Percentiles rank a stretch among this genome's conserved stretches.
These are phyloP conservation scores for Atopsyche davidsoni DNA, from an alignment of 1,140 invertebrate species.

Conservation along the genomic window DNA sequence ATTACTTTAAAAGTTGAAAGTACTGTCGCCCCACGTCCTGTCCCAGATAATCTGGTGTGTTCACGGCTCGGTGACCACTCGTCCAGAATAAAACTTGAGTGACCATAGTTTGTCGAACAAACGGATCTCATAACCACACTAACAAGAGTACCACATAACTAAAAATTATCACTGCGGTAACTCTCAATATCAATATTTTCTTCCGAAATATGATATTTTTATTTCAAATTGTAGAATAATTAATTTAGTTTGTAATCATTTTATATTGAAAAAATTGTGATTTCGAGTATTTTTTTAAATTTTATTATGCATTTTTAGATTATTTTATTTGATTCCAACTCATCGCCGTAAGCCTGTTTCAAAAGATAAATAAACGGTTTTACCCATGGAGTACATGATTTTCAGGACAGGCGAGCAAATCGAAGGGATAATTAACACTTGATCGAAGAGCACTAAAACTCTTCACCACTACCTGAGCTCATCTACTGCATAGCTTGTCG, in stretches of 20 bases:
- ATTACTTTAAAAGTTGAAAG: not conserved
- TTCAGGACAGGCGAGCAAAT: not conserved
- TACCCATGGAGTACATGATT: not conserved
- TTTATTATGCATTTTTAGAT: not conserved
- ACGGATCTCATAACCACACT: no score
- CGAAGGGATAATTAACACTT: not conserved
- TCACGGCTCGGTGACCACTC: slow-evolving; percentile 21
- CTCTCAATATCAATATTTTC: no score
- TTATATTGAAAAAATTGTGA: no score
- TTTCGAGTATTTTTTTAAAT: no score
- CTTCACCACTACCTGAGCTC: no score
- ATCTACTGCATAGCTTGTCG: no score
- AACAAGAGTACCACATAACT: no score
- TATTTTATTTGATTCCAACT: not conserved
- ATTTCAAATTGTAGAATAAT: no score
- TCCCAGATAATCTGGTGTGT: slow-evolving; percentile 19
- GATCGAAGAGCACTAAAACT: no score
- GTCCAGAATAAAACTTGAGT: slow-evolving; percentile 22
- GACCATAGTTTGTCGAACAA: slow-evolving; percentile 23
- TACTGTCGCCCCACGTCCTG: not conserved
- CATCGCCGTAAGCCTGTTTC: not conserved
- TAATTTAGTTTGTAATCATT: no score
- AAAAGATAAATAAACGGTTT: not conserved
- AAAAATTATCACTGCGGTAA: no score
- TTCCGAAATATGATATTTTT: no score